Base-by-base conservation (phyloP, 2,797 vertebrate species). In the Lutjanus argentimaculatus region DNA sequence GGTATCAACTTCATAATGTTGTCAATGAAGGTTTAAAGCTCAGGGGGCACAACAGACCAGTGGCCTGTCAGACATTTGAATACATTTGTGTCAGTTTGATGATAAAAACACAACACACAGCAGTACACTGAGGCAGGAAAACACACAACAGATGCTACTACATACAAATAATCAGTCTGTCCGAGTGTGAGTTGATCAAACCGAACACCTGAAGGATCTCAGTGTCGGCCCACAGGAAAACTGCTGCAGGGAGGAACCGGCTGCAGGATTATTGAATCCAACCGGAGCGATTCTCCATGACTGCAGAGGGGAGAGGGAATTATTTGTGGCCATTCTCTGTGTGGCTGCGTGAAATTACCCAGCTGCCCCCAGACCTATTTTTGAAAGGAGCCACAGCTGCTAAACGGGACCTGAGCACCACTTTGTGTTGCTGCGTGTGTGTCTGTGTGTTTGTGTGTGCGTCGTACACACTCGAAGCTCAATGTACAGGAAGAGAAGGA, bases 291-390 rank as follows among this genome's bases (percentile, higher is more conserved):
- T 84, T 84, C 74, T 72, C 61, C 77, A 42, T 57, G 72, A 77
- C 61, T 48, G 55, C 48, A 76, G 68, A 66, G 57, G 0, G 59
- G 21, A 74, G 57, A 25, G 55, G 10, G 75, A 78, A 86, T 88
- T 76, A 84, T 89, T 80, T 83, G 61, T 74, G 69, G 67, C 80
- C 43, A 46, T 81, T 79, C 85, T 72, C 87, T 63, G 62, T 75
- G 40, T 78, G 77, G 40, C 83, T 68, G 79, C 30, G 56, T 90
- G 89, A 91, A 92, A 90, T 91, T 67, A 15, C 40, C 89, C 85
- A 87, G 84, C 87, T 91, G 88, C 80, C 90, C 79, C 72, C 21
- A 11, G 68, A 76, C 73, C 77, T 88, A 82, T 91, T 88, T 90
- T 73, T 76, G 80, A 80, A 81, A 63, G 48, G 71, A 82, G 75